Percentiles rank a stretch among this genome's conserved stretches.
Conservation (phyloP, 2,113 vertebrate genomes). For the Thinocorus orbignyianus region DNA sequence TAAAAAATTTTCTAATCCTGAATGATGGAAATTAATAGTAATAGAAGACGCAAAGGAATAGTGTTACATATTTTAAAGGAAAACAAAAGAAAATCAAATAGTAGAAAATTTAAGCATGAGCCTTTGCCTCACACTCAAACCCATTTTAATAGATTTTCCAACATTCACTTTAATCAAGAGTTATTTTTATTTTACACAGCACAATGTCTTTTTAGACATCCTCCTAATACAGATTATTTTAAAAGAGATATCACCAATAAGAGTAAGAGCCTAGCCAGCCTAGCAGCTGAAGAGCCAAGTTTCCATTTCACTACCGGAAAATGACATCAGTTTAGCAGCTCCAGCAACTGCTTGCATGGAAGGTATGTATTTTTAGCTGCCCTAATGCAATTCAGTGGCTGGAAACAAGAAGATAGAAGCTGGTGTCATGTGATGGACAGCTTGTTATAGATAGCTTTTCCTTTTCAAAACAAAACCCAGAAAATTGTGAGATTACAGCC, state of each 20-base stretch:
- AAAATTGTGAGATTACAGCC: background rate
- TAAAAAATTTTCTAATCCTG: background rate
- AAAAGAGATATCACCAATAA: background rate
- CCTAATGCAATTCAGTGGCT: background rate
- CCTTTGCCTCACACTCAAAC: background rate
- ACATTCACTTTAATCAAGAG: background rate
- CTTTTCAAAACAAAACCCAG: background rate
- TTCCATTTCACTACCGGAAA: background rate
- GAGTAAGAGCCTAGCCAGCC: background rate
- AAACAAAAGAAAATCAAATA: background rate
- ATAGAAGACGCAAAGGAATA: background rate
- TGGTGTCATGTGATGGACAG: background rate
- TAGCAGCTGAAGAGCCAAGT: background rate
- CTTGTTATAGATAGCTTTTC: background rate
- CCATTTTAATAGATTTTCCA: background rate
- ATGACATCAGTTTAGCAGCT: background rate
- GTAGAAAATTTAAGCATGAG: background rate
- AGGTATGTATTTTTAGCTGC: background rate
- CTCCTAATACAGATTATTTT: background rate
- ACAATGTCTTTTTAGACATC: background rate
- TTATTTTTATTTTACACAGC: background rate
- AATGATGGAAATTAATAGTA: background rate
- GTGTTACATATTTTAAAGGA: background rate
- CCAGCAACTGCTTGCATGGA: background rate
- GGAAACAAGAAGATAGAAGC: background rate